These are phyloP conservation scores for Tarsius wallacei DNA, from an alignment of 2,797 vertebrate genomes.

Conservation along the genomic window DNA sequence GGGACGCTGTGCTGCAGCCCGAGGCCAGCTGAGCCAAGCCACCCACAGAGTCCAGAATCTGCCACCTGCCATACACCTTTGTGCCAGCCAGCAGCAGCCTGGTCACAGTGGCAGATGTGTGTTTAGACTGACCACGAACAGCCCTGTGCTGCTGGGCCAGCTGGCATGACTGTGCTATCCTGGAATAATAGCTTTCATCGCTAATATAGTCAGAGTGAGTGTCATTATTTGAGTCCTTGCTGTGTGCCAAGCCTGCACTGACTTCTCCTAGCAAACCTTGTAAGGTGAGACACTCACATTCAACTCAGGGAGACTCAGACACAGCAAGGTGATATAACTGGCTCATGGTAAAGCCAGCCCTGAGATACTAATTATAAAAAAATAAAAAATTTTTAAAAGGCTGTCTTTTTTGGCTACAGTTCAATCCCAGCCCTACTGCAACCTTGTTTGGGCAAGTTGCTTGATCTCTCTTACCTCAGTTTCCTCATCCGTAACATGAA, in stretches of 20 bases:
- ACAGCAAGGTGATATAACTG: background rate
- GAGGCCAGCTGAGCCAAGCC: background rate
- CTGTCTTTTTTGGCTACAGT: background rate
- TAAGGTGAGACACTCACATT: background rate
- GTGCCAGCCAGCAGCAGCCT: background rate
- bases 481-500: background rate
- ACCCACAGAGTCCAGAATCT: background rate
- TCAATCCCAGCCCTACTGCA: background rate
- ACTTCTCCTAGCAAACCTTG: background rate
- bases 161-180: background rate
- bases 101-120: background rate
- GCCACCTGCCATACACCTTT: background rate
- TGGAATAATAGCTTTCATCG: background rate
- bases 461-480: background rate
- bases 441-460: background rate
- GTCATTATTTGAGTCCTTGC: background rate
- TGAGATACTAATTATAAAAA: background rate
- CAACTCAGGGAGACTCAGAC: background rate
- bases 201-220: background rate
- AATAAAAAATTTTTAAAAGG: background rate
- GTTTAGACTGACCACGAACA: rapidly evolving
- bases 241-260: background rate
- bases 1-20: background rate
- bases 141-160: background rate
- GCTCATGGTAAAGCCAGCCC: background rate